Evolutionary conservation across 2,797 vertebrate species (phyloP), one percentile per base, ranked within the genome.

Genomic region (Saxicola maurus): DNA sequence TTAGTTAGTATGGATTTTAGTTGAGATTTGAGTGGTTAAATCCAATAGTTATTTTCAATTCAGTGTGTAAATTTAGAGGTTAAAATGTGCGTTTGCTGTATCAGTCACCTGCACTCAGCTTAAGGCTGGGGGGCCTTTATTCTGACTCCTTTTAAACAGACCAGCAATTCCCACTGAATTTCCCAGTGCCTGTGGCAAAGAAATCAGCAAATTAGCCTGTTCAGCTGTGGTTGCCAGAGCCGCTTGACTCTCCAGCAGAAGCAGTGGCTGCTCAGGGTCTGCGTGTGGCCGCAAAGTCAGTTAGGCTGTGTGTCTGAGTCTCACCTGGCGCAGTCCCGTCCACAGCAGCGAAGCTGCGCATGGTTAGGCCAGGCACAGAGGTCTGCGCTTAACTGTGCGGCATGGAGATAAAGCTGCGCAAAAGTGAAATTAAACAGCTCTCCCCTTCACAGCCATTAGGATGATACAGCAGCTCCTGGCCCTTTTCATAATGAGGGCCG

Each of bases 371-470:
- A 33, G 40, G 23, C 7, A 2, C 28, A 28, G 27, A 64, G 11
- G 7, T 30, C 61, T 48, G 76, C 33, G 89, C 81, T 82, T 85
- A 85, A 68, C 49, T 80, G 82, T 11, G 40, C 11, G 2, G 48
- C 48, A 10, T 15, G 48, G 67, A 65, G 61, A 80, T 72, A 80
- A 89, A 86, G 59, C 76, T 77, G 55, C 5, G 19, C 71, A 82
- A 86, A 92, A 72, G 84, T 52, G 86, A 89, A 88, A 82, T 89
- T 68, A 75, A 93, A 68, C 72, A 90, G 72, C 68, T 45, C n/a
- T 71, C 48, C 51, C 51, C 33, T 86, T 68, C 57, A 24, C 49
- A 77, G 45, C 72, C 72, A 35, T 85, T 67, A 80, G 68, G 60
- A 75, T 2, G 18, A 55, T 68, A 20, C 19, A 30, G 49, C 67